These are phyloP conservation scores for Hippopotamyrus pictus DNA, from an alignment of 2,797 vertebrate species.

Conservation along the genomic window DNA sequence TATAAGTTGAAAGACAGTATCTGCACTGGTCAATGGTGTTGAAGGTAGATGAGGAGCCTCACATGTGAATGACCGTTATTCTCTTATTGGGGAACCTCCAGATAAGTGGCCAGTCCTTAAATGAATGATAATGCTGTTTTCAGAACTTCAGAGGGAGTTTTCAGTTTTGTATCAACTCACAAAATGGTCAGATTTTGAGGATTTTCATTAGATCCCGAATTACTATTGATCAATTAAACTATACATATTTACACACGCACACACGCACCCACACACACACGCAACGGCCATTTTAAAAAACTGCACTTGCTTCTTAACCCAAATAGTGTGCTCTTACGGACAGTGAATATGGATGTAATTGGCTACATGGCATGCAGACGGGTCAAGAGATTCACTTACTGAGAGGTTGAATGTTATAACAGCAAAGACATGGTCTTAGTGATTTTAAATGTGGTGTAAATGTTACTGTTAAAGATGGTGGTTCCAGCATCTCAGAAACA, in stretches of 20 bases:
- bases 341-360: not conserved
- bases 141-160: not conserved
- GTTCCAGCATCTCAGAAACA: not conserved
- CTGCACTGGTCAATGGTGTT: conserved; percentile 22
- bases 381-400: not conserved
- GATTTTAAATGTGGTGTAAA: not conserved
- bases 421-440: not conserved
- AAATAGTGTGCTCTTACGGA: not conserved
- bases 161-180: not conserved
- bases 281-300: not conserved
- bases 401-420: not conserved
- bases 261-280: not conserved
- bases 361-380: not conserved
- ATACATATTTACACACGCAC: not conserved
- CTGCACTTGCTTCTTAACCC: not conserved
- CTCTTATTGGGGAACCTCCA: not conserved
- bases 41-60: conserved; percentile 36
- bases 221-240: not conserved
- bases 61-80: conserved; percentile 33
- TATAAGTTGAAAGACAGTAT: conserved; percentile 21
- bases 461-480: not conserved
- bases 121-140: not conserved
- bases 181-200: not conserved
- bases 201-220: not conserved
- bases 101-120: not conserved